phyloP scores from a whole-genome alignment of 2,113 vertebrate genomes.

The Chascanopsetta lugubris region DNA sequence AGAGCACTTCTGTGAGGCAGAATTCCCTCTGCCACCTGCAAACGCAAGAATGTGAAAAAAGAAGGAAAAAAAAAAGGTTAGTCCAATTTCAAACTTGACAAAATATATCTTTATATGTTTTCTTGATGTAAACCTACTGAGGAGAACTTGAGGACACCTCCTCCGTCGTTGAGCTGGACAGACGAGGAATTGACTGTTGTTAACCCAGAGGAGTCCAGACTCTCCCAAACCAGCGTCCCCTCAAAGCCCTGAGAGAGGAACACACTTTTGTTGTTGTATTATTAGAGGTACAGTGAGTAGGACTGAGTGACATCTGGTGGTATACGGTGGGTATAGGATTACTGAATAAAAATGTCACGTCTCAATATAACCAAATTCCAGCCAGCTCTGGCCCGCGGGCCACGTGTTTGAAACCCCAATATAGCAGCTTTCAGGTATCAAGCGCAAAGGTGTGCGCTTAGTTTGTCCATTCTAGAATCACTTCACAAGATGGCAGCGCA shows the following conservation, averaged over 20 bases:
- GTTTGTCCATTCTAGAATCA: too few species aligned
- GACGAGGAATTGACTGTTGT: slow-evolving; percentile 85
- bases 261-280: background rate
- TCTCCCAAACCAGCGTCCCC: slow-evolving; percentile 96
- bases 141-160: slow-evolving; percentile 90
- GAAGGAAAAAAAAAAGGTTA: background rate
- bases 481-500: too few species aligned
- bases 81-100: slow-evolving; percentile 2
- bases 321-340: too few species aligned
- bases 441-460: too few species aligned
- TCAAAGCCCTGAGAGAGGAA: slow-evolving; percentile 88
- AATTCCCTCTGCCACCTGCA: slow-evolving; percentile 87
- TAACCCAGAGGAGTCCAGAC: slow-evolving; percentile 85
- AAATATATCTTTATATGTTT: background rate
- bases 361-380: too few species aligned
- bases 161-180: slow-evolving; percentile 88
- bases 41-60: slow-evolving; percentile 45
- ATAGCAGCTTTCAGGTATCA: too few species aligned
- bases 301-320: too few species aligned
- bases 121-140: slow-evolving; percentile 77
- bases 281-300: too few species aligned
- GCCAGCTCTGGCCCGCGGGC: too few species aligned
- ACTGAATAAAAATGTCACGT: too few species aligned
- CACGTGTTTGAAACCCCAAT: too few species aligned
- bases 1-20: slow-evolving; percentile 89